Evolutionary conservation across 2,888 invertebrate species (phyloP), one percentile per base, ranked within the genome.

Genomic region (Strigamia crassipes): DNA sequence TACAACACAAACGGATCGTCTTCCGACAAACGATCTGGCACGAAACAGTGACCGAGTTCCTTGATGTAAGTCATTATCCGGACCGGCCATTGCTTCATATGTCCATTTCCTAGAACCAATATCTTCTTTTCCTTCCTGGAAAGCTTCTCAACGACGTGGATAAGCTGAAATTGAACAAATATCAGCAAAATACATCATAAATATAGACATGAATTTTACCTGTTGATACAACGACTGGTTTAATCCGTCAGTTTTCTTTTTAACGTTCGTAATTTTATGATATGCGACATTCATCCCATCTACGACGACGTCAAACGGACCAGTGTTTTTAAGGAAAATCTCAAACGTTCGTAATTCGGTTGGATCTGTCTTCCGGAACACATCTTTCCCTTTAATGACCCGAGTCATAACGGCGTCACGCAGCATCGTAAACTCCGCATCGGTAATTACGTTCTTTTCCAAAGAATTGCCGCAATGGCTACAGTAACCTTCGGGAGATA

Each of bases 231-330:
- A 18, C 4, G 8, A 18, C 1, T 1, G n/a, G 6, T 56, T 38
- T 2, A 51, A 18, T 92, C 84, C 90, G 66, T 42, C 9, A 6
- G 4, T 9, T 38, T 38, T 10, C 38, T 38, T 38, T 38, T 38
- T 38, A 9, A 38, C 6, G 6, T 38, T 79, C 61, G 15, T 13
- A 31, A 79, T 82, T 15, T 38, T 23, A 6, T 84, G 82, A 88
- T 92, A 93, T 0, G 92, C 91, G 27, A 94, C 90, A 87, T 96
- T 96, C 56, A 96, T 89, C 0, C 94, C 94, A 90, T 96, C 96
- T 82, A 96, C 89, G 2, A 96, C 93, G 84, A 94, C 89, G 87
- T 96, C 94, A 87, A 92, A 95, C 0, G 93, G 93, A 9, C 90
- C 91, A 41, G 90, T 91, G n/a, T 88, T 86, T n/a, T 91, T 86